Conservation (phyloP, 2,797 vertebrate genomes). For the Gephyroberyx darwinii region DNA sequence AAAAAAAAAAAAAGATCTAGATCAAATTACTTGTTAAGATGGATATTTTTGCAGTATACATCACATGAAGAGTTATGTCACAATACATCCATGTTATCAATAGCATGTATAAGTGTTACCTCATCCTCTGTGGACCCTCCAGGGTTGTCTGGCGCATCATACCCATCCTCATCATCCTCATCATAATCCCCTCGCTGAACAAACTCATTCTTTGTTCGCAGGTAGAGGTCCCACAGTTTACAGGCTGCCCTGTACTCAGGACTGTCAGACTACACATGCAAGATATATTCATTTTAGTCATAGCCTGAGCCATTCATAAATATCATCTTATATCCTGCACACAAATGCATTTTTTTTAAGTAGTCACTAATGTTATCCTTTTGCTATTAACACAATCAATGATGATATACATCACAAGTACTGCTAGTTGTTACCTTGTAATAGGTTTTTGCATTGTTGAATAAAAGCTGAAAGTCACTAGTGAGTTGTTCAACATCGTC, state of each 20-base stretch:
- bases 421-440: slow-evolving; percentile 87
- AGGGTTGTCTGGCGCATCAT: slow-evolving; percentile 86
- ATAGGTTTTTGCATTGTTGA: slow-evolving; percentile 96
- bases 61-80: slow-evolving; percentile 1
- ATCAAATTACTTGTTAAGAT: background rate
- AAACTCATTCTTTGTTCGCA: slow-evolving; percentile 97
- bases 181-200: slow-evolving; percentile 95
- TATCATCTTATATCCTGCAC: background rate
- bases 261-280: slow-evolving; percentile 86
- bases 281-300: background rate
- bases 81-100: background rate
- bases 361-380: background rate
- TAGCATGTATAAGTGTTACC: slow-evolving; percentile 57
- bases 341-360: background rate
- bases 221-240: slow-evolving; percentile 98
- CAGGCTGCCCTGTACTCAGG: slow-evolving; percentile 96
- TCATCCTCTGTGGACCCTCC: slow-evolving; percentile 89
- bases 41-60: background rate
- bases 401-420: background rate
- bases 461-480: slow-evolving; percentile 94
- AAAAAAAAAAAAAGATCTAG: no score
- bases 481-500: slow-evolving; percentile 96
- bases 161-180: slow-evolving; percentile 94
- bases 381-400: background rate
- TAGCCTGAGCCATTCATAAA: background rate